Conservation (phyloP, 2,888 invertebrate genomes). For the Polylopha cassiicola region DNA sequence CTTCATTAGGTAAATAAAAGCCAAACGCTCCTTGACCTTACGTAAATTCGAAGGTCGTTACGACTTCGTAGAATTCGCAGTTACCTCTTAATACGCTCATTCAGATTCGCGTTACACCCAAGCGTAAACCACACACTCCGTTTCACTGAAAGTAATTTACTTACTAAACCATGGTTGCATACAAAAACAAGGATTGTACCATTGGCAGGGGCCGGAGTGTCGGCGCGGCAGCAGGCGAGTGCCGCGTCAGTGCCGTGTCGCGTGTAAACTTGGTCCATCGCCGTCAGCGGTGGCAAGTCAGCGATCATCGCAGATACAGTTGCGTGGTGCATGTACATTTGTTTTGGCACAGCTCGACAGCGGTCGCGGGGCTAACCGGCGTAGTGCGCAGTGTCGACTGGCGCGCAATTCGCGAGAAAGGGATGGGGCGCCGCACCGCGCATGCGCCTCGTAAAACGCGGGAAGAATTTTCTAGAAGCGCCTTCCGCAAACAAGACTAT, state of each 20-base stretch:
- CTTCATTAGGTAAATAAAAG: too few species aligned
- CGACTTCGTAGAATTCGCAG: too few species aligned
- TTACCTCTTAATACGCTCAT: too few species aligned
- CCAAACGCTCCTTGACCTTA: too few species aligned
- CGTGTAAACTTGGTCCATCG: conserved; percentile 42
- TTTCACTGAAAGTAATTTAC: conserved; percentile 25
- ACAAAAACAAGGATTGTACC: conserved; percentile 51
- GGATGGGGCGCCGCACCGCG: conserved; percentile 47
- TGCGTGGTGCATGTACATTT: conserved; percentile 34
- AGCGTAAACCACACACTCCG: too few species aligned
- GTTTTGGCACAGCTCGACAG: conserved; percentile 34
- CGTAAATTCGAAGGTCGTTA: too few species aligned
- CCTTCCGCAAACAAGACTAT: conserved; percentile 38
- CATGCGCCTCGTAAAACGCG: conserved; percentile 66
- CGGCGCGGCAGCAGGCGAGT: conserved; percentile 30
- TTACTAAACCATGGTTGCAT: conserved; percentile 45
- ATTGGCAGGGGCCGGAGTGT: conserved; percentile 36
- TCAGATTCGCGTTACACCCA: too few species aligned
- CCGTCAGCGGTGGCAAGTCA: conserved; percentile 49
- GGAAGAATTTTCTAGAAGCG: conserved; percentile 66
- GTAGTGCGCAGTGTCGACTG: conserved; percentile 60
- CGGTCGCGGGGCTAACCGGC: conserved; percentile 45
- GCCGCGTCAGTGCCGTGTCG: conserved; percentile 31
- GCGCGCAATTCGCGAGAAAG: conserved; percentile 60
- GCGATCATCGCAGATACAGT: conserved; percentile 51